Percentiles rank a stretch among this genome's conserved stretches.
These are phyloP conservation scores for Dascyllus trimaculatus DNA, from an alignment of 2,113 vertebrate species.

Conservation along the genomic window DNA sequence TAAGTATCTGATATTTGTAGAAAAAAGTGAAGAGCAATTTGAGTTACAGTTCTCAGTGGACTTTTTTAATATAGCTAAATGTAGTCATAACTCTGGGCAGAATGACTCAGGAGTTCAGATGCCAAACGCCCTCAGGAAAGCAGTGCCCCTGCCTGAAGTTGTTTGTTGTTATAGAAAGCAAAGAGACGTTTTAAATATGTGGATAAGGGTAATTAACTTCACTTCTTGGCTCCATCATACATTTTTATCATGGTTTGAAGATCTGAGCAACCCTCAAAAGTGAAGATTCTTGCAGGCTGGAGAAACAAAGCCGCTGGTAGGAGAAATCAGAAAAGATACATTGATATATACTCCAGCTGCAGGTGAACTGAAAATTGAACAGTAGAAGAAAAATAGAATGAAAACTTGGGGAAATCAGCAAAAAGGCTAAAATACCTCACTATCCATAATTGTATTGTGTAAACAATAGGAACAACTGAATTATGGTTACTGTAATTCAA, in stretches of 20 bases:
- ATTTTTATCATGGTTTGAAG: conserved; percentile 3
- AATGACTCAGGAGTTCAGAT: no score
- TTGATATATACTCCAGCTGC: background rate
- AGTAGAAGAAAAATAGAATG: background rate
- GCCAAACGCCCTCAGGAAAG: background rate
- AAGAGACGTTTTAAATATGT: conserved; percentile 6
- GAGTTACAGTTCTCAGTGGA: no score
- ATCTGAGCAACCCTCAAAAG: conserved; percentile 6
- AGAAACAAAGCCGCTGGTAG: conserved; percentile 20
- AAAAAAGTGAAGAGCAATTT: no score
- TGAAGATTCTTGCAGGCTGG: conserved; percentile 22
- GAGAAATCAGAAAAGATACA: background rate
- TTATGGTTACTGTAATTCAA: no score
- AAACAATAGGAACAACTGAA: background rate
- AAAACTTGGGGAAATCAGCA: background rate
- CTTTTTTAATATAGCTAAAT: no score
- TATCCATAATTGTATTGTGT: background rate
- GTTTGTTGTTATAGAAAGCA: conserved; percentile 1
- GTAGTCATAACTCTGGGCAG: no score
- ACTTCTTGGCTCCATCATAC: background rate
- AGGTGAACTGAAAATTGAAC: background rate
- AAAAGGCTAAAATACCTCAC: background rate
- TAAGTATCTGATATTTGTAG: no score
- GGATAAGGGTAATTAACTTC: background rate
- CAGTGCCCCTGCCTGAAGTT: background rate